Evolutionary conservation across 2,888 invertebrate species (phyloP).

Genomic region (Hemistola chrysoprasaria): DNA sequence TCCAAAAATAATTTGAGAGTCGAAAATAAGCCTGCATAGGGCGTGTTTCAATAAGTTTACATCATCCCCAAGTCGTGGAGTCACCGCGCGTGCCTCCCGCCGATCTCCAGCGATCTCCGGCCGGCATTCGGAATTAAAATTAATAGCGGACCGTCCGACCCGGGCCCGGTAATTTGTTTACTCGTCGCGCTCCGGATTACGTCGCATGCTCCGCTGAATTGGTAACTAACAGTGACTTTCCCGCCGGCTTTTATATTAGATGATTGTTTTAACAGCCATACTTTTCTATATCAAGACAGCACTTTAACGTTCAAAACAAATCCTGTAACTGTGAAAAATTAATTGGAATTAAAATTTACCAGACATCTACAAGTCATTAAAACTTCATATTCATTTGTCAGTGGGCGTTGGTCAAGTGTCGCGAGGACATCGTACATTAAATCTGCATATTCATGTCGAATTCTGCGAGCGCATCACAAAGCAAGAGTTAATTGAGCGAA

Average conservation of each 20-base stretch:
- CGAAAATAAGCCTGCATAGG: constrained; percentile 14
- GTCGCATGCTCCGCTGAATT: constrained; percentile 74
- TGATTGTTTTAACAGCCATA: constrained; percentile 28
- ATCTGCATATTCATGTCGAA: constrained; percentile 26
- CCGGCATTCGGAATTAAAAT: constrained; percentile 76
- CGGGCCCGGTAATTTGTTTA: constrained; percentile 76
- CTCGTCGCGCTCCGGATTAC: constrained; percentile 76
- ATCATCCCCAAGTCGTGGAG: constrained; percentile 7
- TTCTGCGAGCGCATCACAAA: constrained; percentile 40
- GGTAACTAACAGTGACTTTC: constrained; percentile 71
- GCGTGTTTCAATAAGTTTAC: constrained; percentile 11
- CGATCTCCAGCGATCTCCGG: constrained; percentile 72
- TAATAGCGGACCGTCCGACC: constrained; percentile 71
- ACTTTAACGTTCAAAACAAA: not conserved
- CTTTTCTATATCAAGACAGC: constrained; percentile 2
- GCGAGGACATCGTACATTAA: constrained; percentile 23
- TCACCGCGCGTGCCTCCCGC: constrained; percentile 63
- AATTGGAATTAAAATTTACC: too few relatives aligned
- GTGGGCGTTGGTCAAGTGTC: constrained; percentile 15
- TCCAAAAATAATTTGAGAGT: too few relatives aligned
- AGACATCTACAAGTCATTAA: not conserved
- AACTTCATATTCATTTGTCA: constrained; percentile 16
- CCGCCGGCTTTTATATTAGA: constrained; percentile 27
- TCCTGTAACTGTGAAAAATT: too few relatives aligned
- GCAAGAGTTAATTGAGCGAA: constrained; percentile 64